A percentile compares a stretch with the other conserved stretches of the same genome.
These are phyloP conservation scores for Gymnoscopelus braueri DNA, from an alignment of 2,797 vertebrate species.

Conservation along the genomic window DNA sequence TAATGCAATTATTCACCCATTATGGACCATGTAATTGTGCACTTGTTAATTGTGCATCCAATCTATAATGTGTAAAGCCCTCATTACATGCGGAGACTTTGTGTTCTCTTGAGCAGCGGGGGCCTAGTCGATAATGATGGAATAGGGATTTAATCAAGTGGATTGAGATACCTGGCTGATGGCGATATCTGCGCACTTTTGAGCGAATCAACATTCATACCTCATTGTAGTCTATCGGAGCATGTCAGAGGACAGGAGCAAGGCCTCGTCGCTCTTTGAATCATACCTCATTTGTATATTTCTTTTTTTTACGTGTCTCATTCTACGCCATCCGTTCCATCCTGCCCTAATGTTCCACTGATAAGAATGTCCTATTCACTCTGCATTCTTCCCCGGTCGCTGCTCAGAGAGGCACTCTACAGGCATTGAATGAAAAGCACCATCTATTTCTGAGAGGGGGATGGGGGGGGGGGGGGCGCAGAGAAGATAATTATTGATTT, in stretches of 20 bases:
- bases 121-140: background rate
- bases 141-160: slow-evolving; percentile 42
- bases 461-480: background rate
- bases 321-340: slow-evolving; percentile 67
- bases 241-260: slow-evolving; percentile 67
- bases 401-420: slow-evolving; percentile 46
- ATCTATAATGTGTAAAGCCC: slow-evolving; percentile 40
- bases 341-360: slow-evolving; percentile 69
- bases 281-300: slow-evolving; percentile 73
- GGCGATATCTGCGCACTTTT: slow-evolving; percentile 51
- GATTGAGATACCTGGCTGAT: slow-evolving; percentile 47
- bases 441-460: slow-evolving; percentile 70
- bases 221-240: slow-evolving; percentile 53
- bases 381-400: slow-evolving; percentile 55
- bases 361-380: slow-evolving; percentile 72
- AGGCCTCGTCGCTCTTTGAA: slow-evolving; percentile 61
- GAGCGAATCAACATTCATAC: slow-evolving; percentile 61
- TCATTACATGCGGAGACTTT: slow-evolving; percentile 8
- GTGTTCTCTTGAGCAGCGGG: background rate
- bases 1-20: slow-evolving; percentile 78
- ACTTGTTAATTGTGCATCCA: slow-evolving; percentile 69
- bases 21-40: slow-evolving; percentile 73
- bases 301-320: slow-evolving; percentile 45
- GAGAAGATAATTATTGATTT: slow-evolving; percentile 83
- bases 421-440: slow-evolving; percentile 73